Evolutionary conservation across 2,888 invertebrate genomes (phyloP).

Genomic region (Mesorhabditis sp.): DNA sequence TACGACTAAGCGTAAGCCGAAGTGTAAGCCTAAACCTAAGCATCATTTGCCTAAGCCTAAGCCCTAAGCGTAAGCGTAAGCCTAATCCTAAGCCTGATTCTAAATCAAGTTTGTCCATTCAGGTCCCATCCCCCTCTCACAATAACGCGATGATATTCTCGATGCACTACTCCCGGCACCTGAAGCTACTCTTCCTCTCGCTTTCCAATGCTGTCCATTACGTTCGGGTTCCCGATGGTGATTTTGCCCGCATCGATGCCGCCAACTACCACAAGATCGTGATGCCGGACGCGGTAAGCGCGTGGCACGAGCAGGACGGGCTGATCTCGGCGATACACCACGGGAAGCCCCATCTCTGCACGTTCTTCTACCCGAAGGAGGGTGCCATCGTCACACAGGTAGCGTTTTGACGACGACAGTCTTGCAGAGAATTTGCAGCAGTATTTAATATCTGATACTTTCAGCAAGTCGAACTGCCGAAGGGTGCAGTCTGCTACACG

Average conservation of each 20-base stretch:
- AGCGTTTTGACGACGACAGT: not conserved
- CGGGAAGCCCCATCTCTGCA: not conserved
- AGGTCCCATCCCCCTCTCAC: too few relatives aligned
- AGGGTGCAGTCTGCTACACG: not conserved
- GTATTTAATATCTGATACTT: not conserved
- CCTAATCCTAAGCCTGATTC: too few relatives aligned
- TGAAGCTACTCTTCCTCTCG: constrained; percentile 23
- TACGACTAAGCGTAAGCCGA: too few relatives aligned
- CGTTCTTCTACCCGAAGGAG: constrained; percentile 13
- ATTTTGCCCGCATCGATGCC: not conserved
- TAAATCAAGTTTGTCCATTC: too few relatives aligned
- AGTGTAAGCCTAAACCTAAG: too few relatives aligned
- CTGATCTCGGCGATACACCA: constrained; percentile 13
- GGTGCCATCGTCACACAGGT: constrained; percentile 9
- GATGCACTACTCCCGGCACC: constrained; percentile 25
- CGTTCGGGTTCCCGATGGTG: constrained; percentile 12
- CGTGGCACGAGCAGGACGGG: constrained; percentile 14
- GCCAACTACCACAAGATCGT: not conserved
- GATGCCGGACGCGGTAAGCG: not conserved
- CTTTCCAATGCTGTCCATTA: constrained; percentile 18
- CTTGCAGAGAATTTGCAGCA: not conserved
- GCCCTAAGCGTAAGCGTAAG: too few relatives aligned
- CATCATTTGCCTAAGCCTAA: too few relatives aligned
- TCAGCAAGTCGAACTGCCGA: not conserved
- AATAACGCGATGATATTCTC: constrained; percentile 11